A percentile compares a stretch with the other conserved stretches of the same genome.
phyloP scores from a whole-genome alignment of 1,140 invertebrate species.

The Cardiocondyla obscurior region DNA sequence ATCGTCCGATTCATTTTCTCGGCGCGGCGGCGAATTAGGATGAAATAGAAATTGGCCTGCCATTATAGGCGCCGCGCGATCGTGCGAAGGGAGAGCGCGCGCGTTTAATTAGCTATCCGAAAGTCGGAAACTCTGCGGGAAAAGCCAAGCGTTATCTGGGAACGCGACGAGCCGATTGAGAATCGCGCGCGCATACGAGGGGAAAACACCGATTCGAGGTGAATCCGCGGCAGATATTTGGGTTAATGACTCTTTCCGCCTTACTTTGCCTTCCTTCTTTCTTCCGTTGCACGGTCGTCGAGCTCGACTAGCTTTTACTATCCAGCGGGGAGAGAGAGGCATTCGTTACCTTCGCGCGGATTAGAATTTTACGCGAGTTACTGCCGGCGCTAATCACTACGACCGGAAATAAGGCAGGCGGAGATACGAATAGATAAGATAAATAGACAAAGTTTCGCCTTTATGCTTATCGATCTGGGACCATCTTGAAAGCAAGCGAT shows the following conservation, averaged over 20 bases:
- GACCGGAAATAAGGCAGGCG: not conserved
- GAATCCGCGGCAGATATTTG: slow-evolving; percentile 59
- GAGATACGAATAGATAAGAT: not conserved
- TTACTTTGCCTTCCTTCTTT: slow-evolving; percentile 39
- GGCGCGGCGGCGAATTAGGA: slow-evolving; percentile 32
- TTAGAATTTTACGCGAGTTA: not conserved
- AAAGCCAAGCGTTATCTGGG: slow-evolving; percentile 46
- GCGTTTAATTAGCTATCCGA: slow-evolving; percentile 75
- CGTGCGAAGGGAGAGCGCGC: slow-evolving; percentile 76
- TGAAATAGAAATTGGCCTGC: slow-evolving; percentile 57
- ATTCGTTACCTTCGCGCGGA: slow-evolving; percentile 6
- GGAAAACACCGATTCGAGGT: slow-evolving; percentile 32
- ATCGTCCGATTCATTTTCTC: slow-evolving; percentile 37
- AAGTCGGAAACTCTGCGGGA: slow-evolving; percentile 72
- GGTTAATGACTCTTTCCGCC: slow-evolving; percentile 60
- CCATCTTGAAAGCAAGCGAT: no score
- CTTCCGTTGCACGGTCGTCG: not conserved
- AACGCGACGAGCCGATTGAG: slow-evolving; percentile 25
- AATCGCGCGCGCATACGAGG: slow-evolving; percentile 41
- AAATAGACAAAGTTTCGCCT: not conserved
- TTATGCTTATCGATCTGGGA: not conserved
- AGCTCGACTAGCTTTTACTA: slow-evolving; percentile 62
- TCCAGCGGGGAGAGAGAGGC: not conserved
- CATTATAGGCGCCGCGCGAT: slow-evolving; percentile 48
- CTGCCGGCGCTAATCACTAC: not conserved